Evolutionary conservation across 2,113 vertebrate species (phyloP).

Genomic region (Chaetodon trifascialis): DNA sequence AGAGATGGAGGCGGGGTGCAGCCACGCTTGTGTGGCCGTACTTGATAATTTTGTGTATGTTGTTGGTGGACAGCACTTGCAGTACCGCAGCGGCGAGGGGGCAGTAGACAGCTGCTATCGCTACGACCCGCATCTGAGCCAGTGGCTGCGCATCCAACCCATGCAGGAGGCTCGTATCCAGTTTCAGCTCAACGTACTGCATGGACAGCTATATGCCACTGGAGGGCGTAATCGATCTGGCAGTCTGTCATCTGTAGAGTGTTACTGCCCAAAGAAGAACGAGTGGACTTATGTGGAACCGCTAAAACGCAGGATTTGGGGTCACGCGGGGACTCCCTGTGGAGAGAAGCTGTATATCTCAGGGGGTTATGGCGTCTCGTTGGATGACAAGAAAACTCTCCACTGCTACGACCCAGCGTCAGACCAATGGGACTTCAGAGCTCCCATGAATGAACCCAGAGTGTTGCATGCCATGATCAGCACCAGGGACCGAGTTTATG

Average conservation of each 20-base stretch:
- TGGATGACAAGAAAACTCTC: slow-evolving; percentile 95
- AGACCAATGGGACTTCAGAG: slow-evolving; percentile 93
- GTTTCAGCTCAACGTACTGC: slow-evolving; percentile 92
- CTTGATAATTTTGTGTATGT: slow-evolving; percentile 98
- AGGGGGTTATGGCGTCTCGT: slow-evolving; percentile 94
- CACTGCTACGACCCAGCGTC: slow-evolving; percentile 90
- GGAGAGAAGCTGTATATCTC: slow-evolving; percentile 92
- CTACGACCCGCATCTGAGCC: slow-evolving; percentile 94
- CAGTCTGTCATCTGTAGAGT: slow-evolving; percentile 94
- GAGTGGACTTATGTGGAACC: slow-evolving; percentile 93
- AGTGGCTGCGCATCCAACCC: slow-evolving; percentile 93
- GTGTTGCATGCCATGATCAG: slow-evolving; percentile 95
- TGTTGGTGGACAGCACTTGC: slow-evolving; percentile 93
- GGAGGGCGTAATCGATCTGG: slow-evolving; percentile 95
- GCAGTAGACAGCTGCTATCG: slow-evolving; percentile 92
- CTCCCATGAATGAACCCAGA: slow-evolving; percentile 94
- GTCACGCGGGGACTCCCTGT: slow-evolving; percentile 90
- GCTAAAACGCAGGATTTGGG: slow-evolving; percentile 95
- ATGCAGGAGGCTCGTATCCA: slow-evolving; percentile 97
- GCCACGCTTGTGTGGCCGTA: slow-evolving; percentile 93
- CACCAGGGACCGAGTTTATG: slow-evolving; percentile 85
- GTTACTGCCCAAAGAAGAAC: slow-evolving; percentile 93
- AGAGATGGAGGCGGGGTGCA: slow-evolving; percentile 93
- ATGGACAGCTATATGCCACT: slow-evolving; percentile 90
- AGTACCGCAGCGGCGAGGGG: slow-evolving; percentile 96